Percentiles rank a stretch among this genome's conserved stretches.
These are phyloP conservation scores for Cheilosia vernalis DNA, from an alignment of 2,888 invertebrate genomes.

Conservation along the genomic window DNA sequence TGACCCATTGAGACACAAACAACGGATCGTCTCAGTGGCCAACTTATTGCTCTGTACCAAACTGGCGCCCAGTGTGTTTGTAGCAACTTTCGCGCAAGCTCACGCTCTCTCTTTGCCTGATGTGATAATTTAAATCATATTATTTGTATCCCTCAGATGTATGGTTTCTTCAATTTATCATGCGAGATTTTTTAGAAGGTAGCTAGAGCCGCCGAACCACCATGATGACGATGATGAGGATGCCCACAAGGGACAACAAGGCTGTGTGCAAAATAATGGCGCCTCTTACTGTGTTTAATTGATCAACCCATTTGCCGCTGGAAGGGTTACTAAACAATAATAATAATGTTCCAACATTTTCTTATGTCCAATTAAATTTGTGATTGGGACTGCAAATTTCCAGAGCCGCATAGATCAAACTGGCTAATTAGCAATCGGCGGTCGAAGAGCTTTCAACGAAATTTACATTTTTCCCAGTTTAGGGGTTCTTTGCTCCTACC, in stretches of 20 bases:
- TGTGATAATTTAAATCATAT: slow-evolving; percentile 73
- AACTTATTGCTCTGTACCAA: slow-evolving; percentile 55
- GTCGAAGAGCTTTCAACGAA: background rate
- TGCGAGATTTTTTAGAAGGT: slow-evolving; percentile 54
- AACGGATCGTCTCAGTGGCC: slow-evolving; percentile 60
- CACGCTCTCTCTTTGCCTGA: slow-evolving; percentile 58
- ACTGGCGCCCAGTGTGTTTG: slow-evolving; percentile 69
- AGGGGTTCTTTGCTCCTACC: slow-evolving; percentile 21
- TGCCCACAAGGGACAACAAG: slow-evolving; percentile 57
- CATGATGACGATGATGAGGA: slow-evolving; percentile 11
- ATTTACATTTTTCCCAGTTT: slow-evolving; percentile 16
- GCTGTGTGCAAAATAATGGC: slow-evolving; percentile 32
- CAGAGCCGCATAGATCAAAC: background rate
- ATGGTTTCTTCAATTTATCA: slow-evolving; percentile 69
- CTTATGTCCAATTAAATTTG: slow-evolving; percentile 32
- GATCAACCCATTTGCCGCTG: slow-evolving; percentile 8
- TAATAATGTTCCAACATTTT: slow-evolving; percentile 4
- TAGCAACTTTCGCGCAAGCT: slow-evolving; percentile 59
- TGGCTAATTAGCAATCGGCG: slow-evolving; percentile 27
- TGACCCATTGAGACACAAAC: slow-evolving; percentile 69
- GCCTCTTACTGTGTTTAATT: slow-evolving; percentile 43
- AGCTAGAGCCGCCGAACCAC: slow-evolving; percentile 26
- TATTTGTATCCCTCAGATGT: slow-evolving; percentile 50
- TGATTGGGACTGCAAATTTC: slow-evolving; percentile 28
- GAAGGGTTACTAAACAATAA: slow-evolving; percentile 4